These are phyloP conservation scores for Stenchaetothrips biformis DNA, from an alignment of 2,888 invertebrate species.

Conservation along the genomic window DNA sequence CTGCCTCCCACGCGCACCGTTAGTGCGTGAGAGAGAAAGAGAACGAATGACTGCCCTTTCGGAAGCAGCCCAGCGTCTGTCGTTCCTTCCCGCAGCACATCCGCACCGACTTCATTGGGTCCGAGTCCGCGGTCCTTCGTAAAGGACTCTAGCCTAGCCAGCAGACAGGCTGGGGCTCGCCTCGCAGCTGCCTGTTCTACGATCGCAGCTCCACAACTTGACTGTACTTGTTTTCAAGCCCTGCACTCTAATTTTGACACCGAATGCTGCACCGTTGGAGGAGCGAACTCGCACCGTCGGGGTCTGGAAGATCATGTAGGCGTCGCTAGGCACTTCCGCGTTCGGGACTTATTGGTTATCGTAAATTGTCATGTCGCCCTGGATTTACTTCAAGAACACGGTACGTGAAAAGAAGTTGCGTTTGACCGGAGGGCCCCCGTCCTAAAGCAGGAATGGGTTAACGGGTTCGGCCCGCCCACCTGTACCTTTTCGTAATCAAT, in stretches of 20 bases:
- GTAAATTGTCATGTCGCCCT: neutral
- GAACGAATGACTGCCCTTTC: neutral
- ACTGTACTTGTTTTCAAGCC: neutral
- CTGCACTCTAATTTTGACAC: too few species aligned
- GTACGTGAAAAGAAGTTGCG: neutral
- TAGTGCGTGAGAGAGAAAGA: neutral
- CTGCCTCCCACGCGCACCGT: neutral
- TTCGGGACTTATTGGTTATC: neutral
- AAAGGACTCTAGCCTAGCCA: neutral
- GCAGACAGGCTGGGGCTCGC: neutral
- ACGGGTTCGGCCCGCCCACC: too few species aligned
- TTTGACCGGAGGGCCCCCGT: too few species aligned
- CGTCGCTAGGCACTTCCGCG: too few species aligned
- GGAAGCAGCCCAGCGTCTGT: neutral
- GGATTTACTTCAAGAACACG: neutral
- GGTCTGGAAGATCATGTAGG: too few species aligned
- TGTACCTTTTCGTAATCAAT: too few species aligned
- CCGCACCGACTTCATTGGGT: neutral
- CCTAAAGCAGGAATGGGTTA: too few species aligned
- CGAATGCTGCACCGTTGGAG: too few species aligned
- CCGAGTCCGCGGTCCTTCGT: neutral
- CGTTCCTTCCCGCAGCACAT: neutral
- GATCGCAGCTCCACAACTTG: neutral
- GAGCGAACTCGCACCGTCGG: too few species aligned
- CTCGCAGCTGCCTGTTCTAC: neutral